Evolutionary conservation across 2,888 invertebrate genomes (phyloP).

Genomic region (Leptinotarsa tumamoca): DNA sequence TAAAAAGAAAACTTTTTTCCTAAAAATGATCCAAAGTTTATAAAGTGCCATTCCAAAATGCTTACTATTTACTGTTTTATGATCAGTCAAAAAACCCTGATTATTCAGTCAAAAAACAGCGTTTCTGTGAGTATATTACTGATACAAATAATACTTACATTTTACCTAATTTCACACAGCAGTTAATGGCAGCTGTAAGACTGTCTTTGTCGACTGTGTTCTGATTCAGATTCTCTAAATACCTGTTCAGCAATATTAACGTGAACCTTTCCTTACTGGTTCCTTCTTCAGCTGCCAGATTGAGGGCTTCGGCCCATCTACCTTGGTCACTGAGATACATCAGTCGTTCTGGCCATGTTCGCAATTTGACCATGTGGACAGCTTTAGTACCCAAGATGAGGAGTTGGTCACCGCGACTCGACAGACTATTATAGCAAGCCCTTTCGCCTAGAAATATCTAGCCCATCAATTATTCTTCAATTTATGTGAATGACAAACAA

Average conservation of each 20-base stretch:
- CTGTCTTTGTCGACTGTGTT: constrained; percentile 65
- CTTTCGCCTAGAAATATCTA: constrained; percentile 66
- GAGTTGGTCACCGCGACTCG: constrained; percentile 77
- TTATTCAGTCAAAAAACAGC: too few relatives aligned
- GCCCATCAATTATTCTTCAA: not conserved
- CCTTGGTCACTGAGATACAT: constrained; percentile 73
- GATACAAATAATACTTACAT: constrained; percentile 65
- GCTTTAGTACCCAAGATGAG: constrained; percentile 76
- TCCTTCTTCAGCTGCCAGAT: constrained; percentile 70
- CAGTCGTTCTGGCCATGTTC: constrained; percentile 77
- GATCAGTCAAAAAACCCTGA: too few relatives aligned
- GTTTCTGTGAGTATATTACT: too few relatives aligned
- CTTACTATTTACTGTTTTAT: too few relatives aligned
- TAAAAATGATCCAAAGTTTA: too few relatives aligned
- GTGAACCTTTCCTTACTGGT: constrained; percentile 63
- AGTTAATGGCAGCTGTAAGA: constrained; percentile 66
- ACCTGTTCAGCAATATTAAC: constrained; percentile 61
- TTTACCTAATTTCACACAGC: constrained; percentile 67
- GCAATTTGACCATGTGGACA: constrained; percentile 71
- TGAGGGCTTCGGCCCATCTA: constrained; percentile 71
- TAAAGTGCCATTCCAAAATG: too few relatives aligned
- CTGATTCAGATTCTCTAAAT: constrained; percentile 65
- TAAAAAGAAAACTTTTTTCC: too few relatives aligned
- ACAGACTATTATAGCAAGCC: constrained; percentile 81
- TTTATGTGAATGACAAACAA: too few relatives aligned